These are phyloP conservation scores for Campylorhamphus procurvoides DNA, from an alignment of 2,113 vertebrate genomes.

Conservation along the genomic window DNA sequence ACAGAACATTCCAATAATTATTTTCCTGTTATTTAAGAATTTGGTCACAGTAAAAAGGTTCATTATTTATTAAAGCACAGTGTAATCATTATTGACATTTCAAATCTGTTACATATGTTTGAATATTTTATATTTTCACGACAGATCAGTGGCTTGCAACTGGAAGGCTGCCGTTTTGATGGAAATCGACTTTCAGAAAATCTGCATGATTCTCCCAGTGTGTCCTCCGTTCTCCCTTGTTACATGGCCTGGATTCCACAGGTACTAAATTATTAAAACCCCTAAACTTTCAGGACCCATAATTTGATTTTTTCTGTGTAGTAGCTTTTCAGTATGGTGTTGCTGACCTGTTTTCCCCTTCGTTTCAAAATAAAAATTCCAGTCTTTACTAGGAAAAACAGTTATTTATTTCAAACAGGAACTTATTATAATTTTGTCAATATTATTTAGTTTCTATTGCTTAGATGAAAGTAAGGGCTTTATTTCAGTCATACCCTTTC, in stretches of 20 bases:
- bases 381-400: background rate
- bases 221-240: constrained; percentile 89
- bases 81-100: constrained; percentile 34
- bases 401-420: background rate
- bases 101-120: background rate
- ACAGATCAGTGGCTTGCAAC: constrained; percentile 89
- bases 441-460: background rate
- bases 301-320: constrained; percentile 29
- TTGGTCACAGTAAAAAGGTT: background rate
- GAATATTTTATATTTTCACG: constrained; percentile 39
- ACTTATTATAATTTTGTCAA: background rate
- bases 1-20: constrained; percentile 9
- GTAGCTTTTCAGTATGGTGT: constrained; percentile 1
- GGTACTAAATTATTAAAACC: constrained; percentile 75
- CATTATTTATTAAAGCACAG: background rate
- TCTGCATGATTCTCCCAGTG: constrained; percentile 91
- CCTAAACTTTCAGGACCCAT: constrained; percentile 35
- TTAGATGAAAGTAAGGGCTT: background rate
- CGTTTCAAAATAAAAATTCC: background rate
- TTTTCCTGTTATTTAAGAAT: constrained; percentile 38
- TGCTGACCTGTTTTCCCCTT: constrained; percentile 33
- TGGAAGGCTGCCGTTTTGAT: constrained; percentile 95
- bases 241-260: constrained; percentile 95
- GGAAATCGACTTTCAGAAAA: constrained; percentile 91
- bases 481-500: background rate